These are phyloP conservation scores for Botia almorhae DNA, from an alignment of 2,797 vertebrate species.

Conservation along the genomic window DNA sequence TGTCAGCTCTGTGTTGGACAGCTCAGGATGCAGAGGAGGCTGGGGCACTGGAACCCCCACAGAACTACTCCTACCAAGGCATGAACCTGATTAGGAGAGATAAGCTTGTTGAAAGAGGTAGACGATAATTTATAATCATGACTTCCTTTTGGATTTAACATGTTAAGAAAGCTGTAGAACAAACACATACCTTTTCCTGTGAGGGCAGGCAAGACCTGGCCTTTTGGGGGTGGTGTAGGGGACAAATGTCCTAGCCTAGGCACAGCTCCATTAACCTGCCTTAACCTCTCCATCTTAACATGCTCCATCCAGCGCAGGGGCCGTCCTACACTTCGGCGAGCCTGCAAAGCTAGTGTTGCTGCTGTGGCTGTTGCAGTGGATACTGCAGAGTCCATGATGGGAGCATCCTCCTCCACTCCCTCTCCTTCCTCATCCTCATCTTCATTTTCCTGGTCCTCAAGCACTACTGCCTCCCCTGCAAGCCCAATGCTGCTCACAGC, in stretches of 20 bases:
- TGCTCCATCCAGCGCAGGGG: constrained; percentile 98
- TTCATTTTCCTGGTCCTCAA: constrained; percentile 70
- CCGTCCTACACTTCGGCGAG: constrained; percentile 88
- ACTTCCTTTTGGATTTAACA: too few relatives aligned
- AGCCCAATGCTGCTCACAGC: constrained; percentile 90
- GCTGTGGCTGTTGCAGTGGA: constrained; percentile 86
- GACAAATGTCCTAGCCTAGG: constrained; percentile 90
- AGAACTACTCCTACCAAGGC: constrained; percentile 81
- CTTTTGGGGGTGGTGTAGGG: constrained; percentile 89
- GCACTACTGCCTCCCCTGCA: constrained; percentile 83
- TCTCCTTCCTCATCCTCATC: constrained; percentile 75
- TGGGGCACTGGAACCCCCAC: constrained; percentile 81
- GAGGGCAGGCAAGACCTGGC: constrained; percentile 85
- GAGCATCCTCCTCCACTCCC: constrained; percentile 74
- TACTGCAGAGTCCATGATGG: constrained; percentile 97
- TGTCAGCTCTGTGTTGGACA: constrained; percentile 88
- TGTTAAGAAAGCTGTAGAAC: background rate
- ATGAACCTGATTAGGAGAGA: constrained; percentile 79
- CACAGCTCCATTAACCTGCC: constrained; percentile 94
- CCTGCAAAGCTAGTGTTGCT: constrained; percentile 91
- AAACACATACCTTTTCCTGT: constrained; percentile 88
- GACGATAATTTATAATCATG: background rate
- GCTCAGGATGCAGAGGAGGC: constrained; percentile 83
- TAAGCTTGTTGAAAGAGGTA: constrained; percentile 1
- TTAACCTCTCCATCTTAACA: constrained; percentile 96